Percentiles rank a stretch among this genome's conserved stretches.
Evolutionary conservation across 1,140 invertebrate species (phyloP).

Genomic region (Drosophila subpulchrella): DNA sequence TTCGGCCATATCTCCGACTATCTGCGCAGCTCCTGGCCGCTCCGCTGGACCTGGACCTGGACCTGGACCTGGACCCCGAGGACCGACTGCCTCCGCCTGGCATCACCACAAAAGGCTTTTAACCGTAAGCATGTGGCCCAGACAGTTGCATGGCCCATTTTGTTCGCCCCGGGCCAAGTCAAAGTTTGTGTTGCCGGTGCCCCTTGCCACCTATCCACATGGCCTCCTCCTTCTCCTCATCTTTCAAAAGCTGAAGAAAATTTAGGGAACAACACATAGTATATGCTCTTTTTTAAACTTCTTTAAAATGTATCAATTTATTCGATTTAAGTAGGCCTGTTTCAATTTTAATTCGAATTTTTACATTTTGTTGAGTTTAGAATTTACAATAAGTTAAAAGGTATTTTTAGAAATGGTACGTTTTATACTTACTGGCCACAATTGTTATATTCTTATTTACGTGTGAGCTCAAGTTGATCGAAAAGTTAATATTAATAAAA

Average conservation of each 20-base stretch:
- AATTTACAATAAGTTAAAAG: too few relatives aligned
- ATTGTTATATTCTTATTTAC: too few relatives aligned
- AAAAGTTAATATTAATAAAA: too few relatives aligned
- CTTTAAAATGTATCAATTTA: neutral
- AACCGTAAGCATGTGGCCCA: conserved; percentile 70
- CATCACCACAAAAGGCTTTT: conserved; percentile 60
- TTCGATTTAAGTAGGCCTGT: neutral
- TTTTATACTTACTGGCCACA: too few relatives aligned
- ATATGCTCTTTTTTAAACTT: neutral
- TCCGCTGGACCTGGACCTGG: neutral
- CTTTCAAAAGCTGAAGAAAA: neutral
- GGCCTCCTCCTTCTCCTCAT: neutral
- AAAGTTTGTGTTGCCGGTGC: conserved; percentile 36
- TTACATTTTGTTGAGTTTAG: too few relatives aligned
- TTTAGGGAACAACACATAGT: conserved; percentile 7
- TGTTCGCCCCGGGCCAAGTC: conserved; percentile 61
- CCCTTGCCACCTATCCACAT: conserved; percentile 5
- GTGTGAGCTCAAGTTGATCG: too few relatives aligned
- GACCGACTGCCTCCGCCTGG: neutral
- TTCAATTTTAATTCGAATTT: neutral
- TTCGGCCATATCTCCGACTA: conserved; percentile 51
- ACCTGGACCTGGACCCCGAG: neutral
- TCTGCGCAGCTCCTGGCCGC: conserved; percentile 26
- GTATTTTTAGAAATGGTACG: too few relatives aligned
- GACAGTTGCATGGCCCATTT: conserved; percentile 79